These are phyloP conservation scores for Nephila pilipes DNA, from an alignment of 1,140 invertebrate genomes.

Conservation along the genomic window DNA sequence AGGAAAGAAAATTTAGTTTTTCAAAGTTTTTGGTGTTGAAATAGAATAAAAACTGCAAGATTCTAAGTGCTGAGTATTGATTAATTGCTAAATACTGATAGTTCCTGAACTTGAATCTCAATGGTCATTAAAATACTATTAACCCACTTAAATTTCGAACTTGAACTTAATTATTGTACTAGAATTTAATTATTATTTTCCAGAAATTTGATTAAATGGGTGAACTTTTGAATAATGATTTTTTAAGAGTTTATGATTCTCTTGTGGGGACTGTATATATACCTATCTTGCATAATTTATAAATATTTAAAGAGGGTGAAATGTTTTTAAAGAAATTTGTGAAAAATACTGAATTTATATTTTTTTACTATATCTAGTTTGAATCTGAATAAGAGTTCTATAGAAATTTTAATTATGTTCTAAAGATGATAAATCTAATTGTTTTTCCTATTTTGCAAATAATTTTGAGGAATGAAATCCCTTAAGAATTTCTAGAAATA, in stretches of 20 bases:
- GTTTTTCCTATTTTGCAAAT: too few relatives aligned
- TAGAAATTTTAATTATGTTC: too few relatives aligned
- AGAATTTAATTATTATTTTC: neutral
- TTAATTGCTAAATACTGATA: neutral
- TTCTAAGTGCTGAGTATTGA: neutral
- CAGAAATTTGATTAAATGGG: neutral
- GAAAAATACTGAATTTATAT: too few relatives aligned
- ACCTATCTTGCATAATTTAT: neutral
- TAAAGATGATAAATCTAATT: too few relatives aligned
- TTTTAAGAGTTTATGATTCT: neutral
- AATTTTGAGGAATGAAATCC: too few relatives aligned
- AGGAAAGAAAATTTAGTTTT: neutral
- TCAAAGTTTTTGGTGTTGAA: neutral
- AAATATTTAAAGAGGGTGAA: too few relatives aligned
- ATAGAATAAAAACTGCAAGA: neutral
- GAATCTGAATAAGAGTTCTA: too few relatives aligned
- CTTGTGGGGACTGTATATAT: neutral
- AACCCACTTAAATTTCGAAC: conserved; percentile 6
- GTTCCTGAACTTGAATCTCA: conserved; percentile 1
- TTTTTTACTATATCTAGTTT: too few relatives aligned
- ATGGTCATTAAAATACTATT: neutral
- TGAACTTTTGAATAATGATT: neutral
- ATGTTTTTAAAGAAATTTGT: too few relatives aligned
- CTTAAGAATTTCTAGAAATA: too few relatives aligned
- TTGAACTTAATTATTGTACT: neutral